Base-by-base conservation (phyloP, 2,113 vertebrate species). In the Larimichthys polyactis region DNA sequence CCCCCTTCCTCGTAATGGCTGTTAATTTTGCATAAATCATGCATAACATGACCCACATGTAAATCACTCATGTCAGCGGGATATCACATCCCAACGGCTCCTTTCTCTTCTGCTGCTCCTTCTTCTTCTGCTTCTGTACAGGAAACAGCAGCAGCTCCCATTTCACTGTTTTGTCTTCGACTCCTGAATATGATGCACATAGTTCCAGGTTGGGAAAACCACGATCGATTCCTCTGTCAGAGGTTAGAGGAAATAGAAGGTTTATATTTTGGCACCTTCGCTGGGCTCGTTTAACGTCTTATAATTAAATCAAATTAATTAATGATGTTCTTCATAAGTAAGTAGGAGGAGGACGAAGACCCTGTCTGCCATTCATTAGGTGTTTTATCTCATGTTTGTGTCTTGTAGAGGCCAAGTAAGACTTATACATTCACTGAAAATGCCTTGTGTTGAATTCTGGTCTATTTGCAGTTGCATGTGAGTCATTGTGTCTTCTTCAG, bases 11-110 rank as follows among this genome's bases (percentile, higher is more conserved):
- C 48, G 65, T 92, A 93, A 91, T 91, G 85, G 82, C 85, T 88
- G 87, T 76, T 92, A 89, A 92, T 91, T 78, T 90, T 86, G 88
- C 85, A 93, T 92, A 90, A 92, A 91, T 93, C 92, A 92, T 91
- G 90, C 91, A 88, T 32, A 85, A 91, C 91, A 81, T 90, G 92
- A 92, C 92, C 91, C 89, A 93, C 87, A 91, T 91, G 87, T 90
- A 93, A 89, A 91, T 92, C 91, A 91, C 85, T 88, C 87, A 87
- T 88, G 87, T 92, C 86, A 86, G 83, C 82, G 81, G 82, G 76
- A 87, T 69, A 88, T 88, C 85, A 84, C 69, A 52, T 76, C 71
- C 44, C 76, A 57, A 65, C 68, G 76, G 60, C 81, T 81, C 22
- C 46, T 76, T 80, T 78, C 52, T 72, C 79, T 43, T 76, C 79